phyloP scores from a whole-genome alignment of 2,888 invertebrate species.

The Neoascia interrupta region DNA sequence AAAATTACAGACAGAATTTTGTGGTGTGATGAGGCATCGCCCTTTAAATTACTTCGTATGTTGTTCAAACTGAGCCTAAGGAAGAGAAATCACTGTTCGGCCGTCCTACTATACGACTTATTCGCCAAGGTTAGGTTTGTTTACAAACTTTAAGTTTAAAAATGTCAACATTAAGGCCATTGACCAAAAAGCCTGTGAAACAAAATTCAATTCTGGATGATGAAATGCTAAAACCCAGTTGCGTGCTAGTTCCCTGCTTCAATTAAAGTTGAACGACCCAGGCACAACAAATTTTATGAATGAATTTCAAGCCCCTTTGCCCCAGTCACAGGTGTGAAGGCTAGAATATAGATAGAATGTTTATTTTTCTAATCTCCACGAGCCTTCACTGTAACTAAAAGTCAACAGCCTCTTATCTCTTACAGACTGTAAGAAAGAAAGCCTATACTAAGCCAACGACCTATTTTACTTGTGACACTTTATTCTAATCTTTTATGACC shows the following conservation, averaged over 20 bases:
- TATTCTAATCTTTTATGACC: too few relatives aligned
- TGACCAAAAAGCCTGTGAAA: not conserved
- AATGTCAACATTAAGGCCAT: not conserved
- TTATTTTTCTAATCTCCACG: not conserved
- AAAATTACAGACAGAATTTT: too few relatives aligned
- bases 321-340: too few relatives aligned
- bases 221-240: conserved; percentile 21
- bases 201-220: conserved; percentile 10
- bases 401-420: not conserved
- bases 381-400: not conserved
- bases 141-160: not conserved
- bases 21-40: too few relatives aligned
- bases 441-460: too few relatives aligned
- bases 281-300: not conserved
- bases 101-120: not conserved
- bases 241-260: not conserved
- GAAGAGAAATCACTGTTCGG: too few relatives aligned
- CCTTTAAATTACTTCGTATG: too few relatives aligned
- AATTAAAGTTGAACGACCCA: not conserved
- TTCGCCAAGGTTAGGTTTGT: conserved; percentile 28
- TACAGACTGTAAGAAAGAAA: not conserved
- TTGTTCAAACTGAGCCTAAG: too few relatives aligned
- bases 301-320: too few relatives aligned
- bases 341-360: too few relatives aligned
- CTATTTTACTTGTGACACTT: too few relatives aligned